Evolutionary conservation across 2,797 vertebrate genomes (phyloP).

Genomic region (Chanos chanos): DNA sequence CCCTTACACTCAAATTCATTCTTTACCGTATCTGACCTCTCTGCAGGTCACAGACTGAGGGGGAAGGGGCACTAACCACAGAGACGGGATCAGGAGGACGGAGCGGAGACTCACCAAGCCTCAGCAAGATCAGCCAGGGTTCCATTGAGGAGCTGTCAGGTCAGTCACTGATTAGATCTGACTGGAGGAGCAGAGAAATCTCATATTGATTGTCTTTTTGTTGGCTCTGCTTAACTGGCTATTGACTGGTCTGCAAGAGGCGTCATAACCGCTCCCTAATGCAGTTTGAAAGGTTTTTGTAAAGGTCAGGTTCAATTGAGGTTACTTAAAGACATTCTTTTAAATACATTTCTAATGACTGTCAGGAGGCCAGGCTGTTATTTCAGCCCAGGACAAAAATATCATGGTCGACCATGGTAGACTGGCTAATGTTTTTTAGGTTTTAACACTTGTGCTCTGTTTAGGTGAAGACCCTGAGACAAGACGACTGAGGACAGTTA

Average conservation of each 20-base stretch:
- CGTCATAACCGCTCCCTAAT: too few species aligned
- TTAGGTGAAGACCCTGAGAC: slow-evolving; percentile 91
- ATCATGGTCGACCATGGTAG: not conserved
- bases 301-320: too few species aligned
- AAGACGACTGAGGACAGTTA: slow-evolving; percentile 87
- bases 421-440: not conserved
- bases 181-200: too few species aligned
- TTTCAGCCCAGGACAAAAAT: not conserved
- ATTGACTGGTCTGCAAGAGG: too few species aligned
- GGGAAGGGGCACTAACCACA: slow-evolving; percentile 74
- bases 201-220: too few species aligned
- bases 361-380: not conserved
- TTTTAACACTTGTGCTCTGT: not conserved
- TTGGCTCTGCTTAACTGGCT: too few species aligned
- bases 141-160: slow-evolving; percentile 87
- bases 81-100: slow-evolving; percentile 74
- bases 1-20: too few species aligned
- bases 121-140: slow-evolving; percentile 82
- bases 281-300: too few species aligned
- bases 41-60: slow-evolving; percentile 88
- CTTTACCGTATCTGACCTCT: slow-evolving; percentile 15
- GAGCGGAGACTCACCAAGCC: slow-evolving; percentile 74
- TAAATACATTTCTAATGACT: too few species aligned
- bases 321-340: too few species aligned
- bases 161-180: slow-evolving; percentile 43